Evolutionary conservation across 2,797 vertebrate species (phyloP), one percentile per base, ranked within the genome.

Genomic region (Rhinophrynus dorsalis): DNA sequence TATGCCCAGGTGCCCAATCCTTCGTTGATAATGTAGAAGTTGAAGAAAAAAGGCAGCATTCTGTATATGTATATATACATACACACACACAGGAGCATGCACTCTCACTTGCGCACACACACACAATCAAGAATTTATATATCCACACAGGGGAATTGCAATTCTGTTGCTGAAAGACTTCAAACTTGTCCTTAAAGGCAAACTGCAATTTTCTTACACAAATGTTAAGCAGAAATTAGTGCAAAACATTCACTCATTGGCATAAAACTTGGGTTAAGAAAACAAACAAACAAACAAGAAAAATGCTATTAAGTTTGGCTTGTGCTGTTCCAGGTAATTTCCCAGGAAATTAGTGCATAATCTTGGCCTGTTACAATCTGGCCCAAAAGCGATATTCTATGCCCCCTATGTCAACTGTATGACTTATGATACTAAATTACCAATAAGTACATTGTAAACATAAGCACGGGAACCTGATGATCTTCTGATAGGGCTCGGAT

Each of bases 161-260:
- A 45, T 27, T 18, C 21, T 57, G 51, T 5, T 33, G 24, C 51
- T 71, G 24, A 47, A 56, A 20, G 11, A 27, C n/a, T 40, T 18
- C 5, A 23, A 6, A 27, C 55, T 60, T 44, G 0, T 21, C 21
- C 44, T 59, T 56, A 17, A 81, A 82, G 79, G 79, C 82, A 77
- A 66, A 60, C 0, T 56, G 59, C 59, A 79, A 69, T 69, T 74
- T 47, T 70, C 58, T 76, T 76, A 69, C 72, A 74, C n/a, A 2
- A 61, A 72, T 77, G 76, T 74, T 68, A 79, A 78, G 69, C 12
- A 47, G 63, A 54, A 35, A 27, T 66, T 52, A 58, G 54, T 75
- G 0, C 21, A 33, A 0, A 1, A 1, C 70, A 0, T 11, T 23
- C 23, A 71, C 30, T 13, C 18, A 40, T 21, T 58, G 42, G 21